These are phyloP conservation scores for Neodontobutis hainanensis DNA, from an alignment of 2,113 vertebrate genomes.

Conservation along the genomic window DNA sequence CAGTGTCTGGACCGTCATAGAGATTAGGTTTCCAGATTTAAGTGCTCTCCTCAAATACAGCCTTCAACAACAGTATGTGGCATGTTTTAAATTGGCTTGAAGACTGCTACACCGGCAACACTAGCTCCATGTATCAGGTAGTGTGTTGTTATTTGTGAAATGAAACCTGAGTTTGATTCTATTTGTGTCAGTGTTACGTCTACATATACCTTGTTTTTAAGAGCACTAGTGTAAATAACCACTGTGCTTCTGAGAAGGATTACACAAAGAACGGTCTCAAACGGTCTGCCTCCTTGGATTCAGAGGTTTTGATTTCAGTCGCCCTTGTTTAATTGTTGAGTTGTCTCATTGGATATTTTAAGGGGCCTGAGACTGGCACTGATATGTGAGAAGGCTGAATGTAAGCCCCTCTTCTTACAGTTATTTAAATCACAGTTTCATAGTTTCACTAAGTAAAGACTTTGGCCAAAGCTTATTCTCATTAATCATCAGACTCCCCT, in stretches of 20 bases:
- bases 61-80: neutral
- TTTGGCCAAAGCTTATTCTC: neutral
- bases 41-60: neutral
- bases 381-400: neutral
- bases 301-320: neutral
- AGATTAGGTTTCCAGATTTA: neutral
- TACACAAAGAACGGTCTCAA: neutral
- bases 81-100: neutral
- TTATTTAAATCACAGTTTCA: constrained; percentile 3
- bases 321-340: neutral
- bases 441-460: neutral
- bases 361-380: neutral
- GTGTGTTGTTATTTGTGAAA: neutral
- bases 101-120: neutral
- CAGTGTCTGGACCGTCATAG: neutral
- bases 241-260: neutral
- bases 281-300: no score
- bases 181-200: neutral
- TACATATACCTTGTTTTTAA: neutral
- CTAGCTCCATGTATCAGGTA: neutral
- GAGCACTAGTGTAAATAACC: neutral
- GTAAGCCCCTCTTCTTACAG: neutral
- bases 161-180: neutral
- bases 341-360: neutral
- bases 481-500: neutral